Evolutionary conservation across 2,797 vertebrate species (phyloP), one percentile per base, ranked within the genome.

Genomic region (Acridotheres tristis): DNA sequence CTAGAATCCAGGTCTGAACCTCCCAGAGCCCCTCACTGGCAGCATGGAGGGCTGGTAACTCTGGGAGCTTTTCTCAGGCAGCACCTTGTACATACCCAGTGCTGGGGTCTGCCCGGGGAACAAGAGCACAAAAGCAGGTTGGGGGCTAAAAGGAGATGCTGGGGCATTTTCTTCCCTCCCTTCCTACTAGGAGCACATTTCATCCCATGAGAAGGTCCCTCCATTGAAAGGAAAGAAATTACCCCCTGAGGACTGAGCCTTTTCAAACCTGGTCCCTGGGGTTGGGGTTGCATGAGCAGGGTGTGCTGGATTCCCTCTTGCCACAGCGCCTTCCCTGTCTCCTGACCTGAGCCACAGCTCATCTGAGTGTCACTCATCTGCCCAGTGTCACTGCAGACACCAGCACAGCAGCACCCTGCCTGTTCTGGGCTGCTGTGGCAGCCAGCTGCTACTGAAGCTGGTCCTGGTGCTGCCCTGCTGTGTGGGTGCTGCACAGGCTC

Each of bases 71-170:
- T 65, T 47, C 78, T 83, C 72, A 47, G 78, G 45, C 57, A 57
- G 68, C 42, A 63, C 48, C 71, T 74, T 5, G 7, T 27, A 9
- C 0, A 0, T 26, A 51, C 29, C 36, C 8, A 2, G 55, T 0
- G 10, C 55, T 34, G 50, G n/a, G 27, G 2, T 47, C 55, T 73
- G 47, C 22, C 65, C 0, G 0, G 29, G 67, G 29, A 59, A 36
- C 9, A 1, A 22, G 26, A 55, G 59, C 71, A 48, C 78, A 76
- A 72, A 75, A 72, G 54, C 47, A 74, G 38, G 11, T 0, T 7
- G 10, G 54, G 53, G 45, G 18, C 57, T 89, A 32, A 57, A 50
- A 77, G 36, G 53, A 32, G 48, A 42, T 0, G 10, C 61, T 0
- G 2, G 18, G 47, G 5, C 7, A 22, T 57, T 90, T 63, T 40